Evolutionary conservation across 2,888 invertebrate species (phyloP), one percentile per base, ranked within the genome.

Genomic region (Campaea margaritaria): DNA sequence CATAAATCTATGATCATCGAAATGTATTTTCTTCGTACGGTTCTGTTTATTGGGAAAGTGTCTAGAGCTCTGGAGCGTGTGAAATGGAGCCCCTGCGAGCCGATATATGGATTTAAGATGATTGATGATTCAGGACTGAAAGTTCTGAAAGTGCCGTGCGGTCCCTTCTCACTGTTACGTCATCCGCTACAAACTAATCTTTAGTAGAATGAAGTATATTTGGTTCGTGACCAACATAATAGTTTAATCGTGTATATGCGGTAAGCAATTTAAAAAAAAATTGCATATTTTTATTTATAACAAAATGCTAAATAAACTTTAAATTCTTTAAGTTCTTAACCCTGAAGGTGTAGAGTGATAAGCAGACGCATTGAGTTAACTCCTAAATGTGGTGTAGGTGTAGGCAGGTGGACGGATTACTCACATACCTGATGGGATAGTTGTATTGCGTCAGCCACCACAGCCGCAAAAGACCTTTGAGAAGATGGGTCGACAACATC

Each of bases 1-100:
- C 65, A 70, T 79, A 75, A 78, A 76, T 74, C 62, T 58, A 55
- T 64, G 71, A 76, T 78, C 74, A 56, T 56, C 58, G 56, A 64
- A 70, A 69, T 73, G 59, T 58, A 68, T 74, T 75, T 73, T 70
- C 73, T 74, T 65, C 64, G 64, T 69, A 67, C 69, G 68, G 64
- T 57, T 70, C 63, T 74, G 64, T 58, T 38, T 57, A 46, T 64
- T 53, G 54, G 53, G 57, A 57, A 60, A 31, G 31, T 10, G 31
- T 31, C 31, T 31, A 27, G 60, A 52, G 59, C 31, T 58, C 64
- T 56, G 58, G 51, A 70, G 70, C 71, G 65, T 55, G 69, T 67
- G 58, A 70, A 68, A 54, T 61, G 62, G 63, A 63, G 62, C 66
- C 68, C 61, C 62, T 62, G 55, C 64, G 63, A 56, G 58, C 65